Conservation (phyloP, 2,113 vertebrate genomes). For the Ceyx melanurus region DNA sequence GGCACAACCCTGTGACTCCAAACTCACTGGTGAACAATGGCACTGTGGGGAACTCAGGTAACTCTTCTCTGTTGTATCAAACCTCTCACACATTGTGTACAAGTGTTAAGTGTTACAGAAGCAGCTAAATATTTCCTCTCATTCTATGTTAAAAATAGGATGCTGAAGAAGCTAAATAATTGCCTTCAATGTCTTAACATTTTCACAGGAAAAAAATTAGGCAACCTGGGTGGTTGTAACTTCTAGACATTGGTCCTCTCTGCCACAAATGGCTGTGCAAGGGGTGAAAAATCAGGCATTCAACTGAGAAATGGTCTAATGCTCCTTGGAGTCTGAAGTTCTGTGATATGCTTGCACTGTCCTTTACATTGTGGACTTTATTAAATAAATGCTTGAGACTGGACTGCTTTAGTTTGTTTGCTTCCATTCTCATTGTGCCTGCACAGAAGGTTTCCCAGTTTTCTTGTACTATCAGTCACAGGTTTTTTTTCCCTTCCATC, state of each 20-base stretch:
- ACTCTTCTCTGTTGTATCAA: constrained; percentile 67
- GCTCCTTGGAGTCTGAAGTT: background rate
- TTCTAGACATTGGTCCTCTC: background rate
- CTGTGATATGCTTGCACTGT: background rate
- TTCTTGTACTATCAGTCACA: background rate
- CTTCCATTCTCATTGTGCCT: background rate
- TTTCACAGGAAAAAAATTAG: background rate
- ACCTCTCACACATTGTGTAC: constrained; percentile 34
- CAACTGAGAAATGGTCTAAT: constrained; percentile 25
- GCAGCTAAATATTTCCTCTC: constrained; percentile 8
- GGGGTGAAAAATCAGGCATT: constrained; percentile 61
- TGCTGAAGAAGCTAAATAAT: constrained; percentile 23
- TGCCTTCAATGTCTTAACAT: background rate
- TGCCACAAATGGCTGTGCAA: background rate
- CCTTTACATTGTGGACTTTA: background rate
- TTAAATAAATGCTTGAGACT: background rate
- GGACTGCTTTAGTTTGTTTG: background rate
- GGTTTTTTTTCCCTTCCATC: background rate
- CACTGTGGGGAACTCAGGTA: constrained; percentile 93
- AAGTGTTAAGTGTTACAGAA: constrained; percentile 52
- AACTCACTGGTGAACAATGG: constrained; percentile 92
- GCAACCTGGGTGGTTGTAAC: background rate
- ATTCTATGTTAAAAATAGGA: background rate
- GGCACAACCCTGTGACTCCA: constrained; percentile 90
- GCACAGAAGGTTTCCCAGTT: background rate